A percentile compares a stretch with the other conserved stretches of the same genome.
Conservation (phyloP, 2,888 invertebrate species). For the Clanis bilineata region DNA sequence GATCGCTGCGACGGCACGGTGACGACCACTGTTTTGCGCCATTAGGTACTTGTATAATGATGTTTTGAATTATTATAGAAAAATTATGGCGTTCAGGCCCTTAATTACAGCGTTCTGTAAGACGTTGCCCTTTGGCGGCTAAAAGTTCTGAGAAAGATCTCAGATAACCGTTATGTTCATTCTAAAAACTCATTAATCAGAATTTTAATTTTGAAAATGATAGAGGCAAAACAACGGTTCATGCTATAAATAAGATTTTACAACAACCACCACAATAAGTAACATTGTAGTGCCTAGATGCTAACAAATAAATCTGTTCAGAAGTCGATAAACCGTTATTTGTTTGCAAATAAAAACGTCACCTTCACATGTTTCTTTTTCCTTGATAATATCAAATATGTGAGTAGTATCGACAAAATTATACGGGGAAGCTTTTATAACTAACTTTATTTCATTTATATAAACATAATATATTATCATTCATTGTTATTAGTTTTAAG, state of each 20-base stretch:
- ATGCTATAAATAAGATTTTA: neutral
- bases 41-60: slow-evolving; percentile 66
- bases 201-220: neutral
- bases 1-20: slow-evolving; percentile 53
- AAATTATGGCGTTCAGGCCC: slow-evolving; percentile 48
- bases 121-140: slow-evolving; percentile 44
- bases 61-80: slow-evolving; percentile 65
- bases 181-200: neutral
- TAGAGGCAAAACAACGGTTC: neutral
- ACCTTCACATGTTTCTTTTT: neutral
- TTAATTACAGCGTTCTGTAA: slow-evolving; percentile 40
- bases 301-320: neutral
- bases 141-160: slow-evolving; percentile 45
- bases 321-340: neutral
- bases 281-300: neutral
- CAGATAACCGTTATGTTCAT: slow-evolving; percentile 18
- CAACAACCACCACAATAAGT: neutral
- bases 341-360: neutral
- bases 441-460: neutral
- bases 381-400: no score
- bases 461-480: no score
- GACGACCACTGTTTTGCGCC: slow-evolving; percentile 64
- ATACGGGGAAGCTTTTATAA: no score
- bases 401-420: no score
- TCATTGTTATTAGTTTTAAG: no score